Evolutionary conservation across 2,113 vertebrate genomes (phyloP).

Genomic region (Noctilio leporinus): DNA sequence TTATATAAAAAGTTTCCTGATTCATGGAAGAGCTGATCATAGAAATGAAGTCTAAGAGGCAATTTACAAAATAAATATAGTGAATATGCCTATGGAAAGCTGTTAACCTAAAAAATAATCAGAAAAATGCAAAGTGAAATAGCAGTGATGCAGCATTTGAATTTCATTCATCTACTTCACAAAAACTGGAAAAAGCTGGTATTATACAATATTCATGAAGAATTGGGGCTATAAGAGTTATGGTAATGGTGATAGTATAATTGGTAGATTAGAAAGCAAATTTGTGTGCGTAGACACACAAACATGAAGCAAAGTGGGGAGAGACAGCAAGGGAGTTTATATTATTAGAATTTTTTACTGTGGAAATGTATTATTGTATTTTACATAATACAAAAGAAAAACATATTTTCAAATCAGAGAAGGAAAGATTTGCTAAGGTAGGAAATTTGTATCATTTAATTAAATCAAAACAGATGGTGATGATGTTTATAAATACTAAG

Average conservation of each 20-base stretch:
- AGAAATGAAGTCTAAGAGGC: neutral
- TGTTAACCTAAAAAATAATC: neutral
- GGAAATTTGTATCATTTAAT: neutral
- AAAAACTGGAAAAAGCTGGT: neutral
- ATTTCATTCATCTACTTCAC: neutral
- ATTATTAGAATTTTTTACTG: neutral
- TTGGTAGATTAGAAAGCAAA: neutral
- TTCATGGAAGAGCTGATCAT: neutral
- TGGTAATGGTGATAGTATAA: neutral
- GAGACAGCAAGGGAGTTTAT: neutral
- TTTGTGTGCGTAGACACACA: neutral
- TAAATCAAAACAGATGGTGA: neutral
- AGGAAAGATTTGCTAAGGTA: neutral
- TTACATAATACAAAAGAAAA: neutral
- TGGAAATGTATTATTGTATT: neutral
- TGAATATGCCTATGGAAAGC: neutral
- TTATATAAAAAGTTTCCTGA: neutral
- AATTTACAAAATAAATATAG: neutral
- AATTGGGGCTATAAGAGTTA: neutral
- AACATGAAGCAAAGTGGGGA: neutral
- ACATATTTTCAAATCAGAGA: neutral
- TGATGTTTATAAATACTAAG: neutral
- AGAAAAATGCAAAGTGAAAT: neutral
- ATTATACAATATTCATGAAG: neutral
- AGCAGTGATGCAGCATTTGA: neutral